Conservation (phyloP, 2,888 invertebrate genomes). For the Deilephila porcellus region DNA sequence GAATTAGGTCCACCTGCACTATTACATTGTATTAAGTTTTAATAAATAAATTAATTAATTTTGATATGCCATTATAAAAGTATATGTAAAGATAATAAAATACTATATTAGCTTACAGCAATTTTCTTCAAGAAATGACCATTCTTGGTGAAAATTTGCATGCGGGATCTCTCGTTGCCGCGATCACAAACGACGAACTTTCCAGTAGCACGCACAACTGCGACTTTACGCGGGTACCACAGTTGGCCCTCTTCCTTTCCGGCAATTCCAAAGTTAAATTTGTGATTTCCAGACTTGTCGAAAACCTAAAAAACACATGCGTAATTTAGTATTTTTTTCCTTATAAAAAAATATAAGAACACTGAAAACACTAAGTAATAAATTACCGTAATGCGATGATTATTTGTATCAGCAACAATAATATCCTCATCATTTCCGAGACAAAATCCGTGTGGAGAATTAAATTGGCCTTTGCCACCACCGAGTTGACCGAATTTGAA, state of each 20-base stretch:
- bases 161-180: conserved; percentile 97
- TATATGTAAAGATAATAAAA: conserved; percentile 1
- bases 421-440: conserved; percentile 97
- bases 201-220: conserved; percentile 93
- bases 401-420: conserved; percentile 98
- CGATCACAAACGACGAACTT: conserved; percentile 99
- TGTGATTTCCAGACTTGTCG: conserved; percentile 96
- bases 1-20: not conserved
- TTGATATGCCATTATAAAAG: too few relatives aligned
- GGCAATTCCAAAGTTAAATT: conserved; percentile 97
- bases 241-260: conserved; percentile 98
- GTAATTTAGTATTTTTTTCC: not conserved
- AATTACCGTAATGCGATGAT: conserved; percentile 94
- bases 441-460: conserved; percentile 98
- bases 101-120: conserved; percentile 80
- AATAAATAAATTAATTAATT: too few relatives aligned
- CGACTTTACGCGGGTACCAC: conserved; percentile 98
- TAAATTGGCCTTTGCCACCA: conserved; percentile 96
- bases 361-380: too few relatives aligned
- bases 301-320: conserved; percentile 88
- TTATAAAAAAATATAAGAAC: not conserved
- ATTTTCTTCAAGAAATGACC: conserved; percentile 98
- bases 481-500: conserved; percentile 98
- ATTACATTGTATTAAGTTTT: not conserved
- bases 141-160: conserved; percentile 98